Conservation (phyloP, 2,113 vertebrate species). For the Microcebus murinus region DNA sequence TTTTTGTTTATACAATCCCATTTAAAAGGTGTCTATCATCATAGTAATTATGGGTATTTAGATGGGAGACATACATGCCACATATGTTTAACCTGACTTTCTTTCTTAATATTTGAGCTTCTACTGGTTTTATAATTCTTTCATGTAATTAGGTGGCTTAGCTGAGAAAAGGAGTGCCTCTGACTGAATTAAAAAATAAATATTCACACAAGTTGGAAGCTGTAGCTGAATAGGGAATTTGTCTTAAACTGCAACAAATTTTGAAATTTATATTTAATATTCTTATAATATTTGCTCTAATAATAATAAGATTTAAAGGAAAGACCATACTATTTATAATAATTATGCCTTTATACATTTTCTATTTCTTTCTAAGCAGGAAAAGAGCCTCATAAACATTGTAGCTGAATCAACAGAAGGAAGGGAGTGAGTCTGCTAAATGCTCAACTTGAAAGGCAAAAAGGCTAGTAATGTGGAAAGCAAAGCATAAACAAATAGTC, state of each 20-base stretch:
- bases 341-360: background rate
- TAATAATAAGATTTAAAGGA: constrained; percentile 34
- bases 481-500: background rate
- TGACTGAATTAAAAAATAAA: constrained; percentile 42
- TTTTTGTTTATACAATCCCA: constrained; percentile 21
- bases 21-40: constrained; percentile 18
- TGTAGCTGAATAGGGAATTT: constrained; percentile 37
- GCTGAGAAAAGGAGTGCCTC: constrained; percentile 24
- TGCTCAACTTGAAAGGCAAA: background rate
- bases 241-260: constrained; percentile 10
- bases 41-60: constrained; percentile 36
- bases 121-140: constrained; percentile 55
- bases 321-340: background rate
- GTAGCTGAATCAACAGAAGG: background rate
- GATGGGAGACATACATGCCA: background rate
- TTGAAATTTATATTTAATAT: constrained; percentile 49
- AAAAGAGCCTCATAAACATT: background rate
- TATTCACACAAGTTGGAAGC: background rate
- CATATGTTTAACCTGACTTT: constrained; percentile 48
- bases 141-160: constrained; percentile 35
- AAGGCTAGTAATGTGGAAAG: background rate
- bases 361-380: constrained; percentile 12
- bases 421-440: background rate
- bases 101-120: constrained; percentile 51
- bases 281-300: constrained; percentile 36